Evolutionary conservation across 2,797 vertebrate species (phyloP), one percentile per base, ranked within the genome.

Genomic region (Apogon talboti): DNA sequence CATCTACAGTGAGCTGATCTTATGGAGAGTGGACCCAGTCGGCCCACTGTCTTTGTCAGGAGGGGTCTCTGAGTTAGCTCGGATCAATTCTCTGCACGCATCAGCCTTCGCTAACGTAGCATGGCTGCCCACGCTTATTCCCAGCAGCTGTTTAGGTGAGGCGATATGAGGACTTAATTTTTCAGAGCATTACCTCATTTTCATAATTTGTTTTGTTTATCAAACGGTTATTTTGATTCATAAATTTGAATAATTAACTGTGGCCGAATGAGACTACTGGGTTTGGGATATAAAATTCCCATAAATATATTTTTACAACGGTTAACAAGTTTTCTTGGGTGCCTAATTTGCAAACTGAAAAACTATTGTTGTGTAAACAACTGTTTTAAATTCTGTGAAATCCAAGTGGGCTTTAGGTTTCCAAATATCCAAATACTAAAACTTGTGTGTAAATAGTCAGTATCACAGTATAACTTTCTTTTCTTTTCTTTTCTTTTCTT

Each of bases 61-160:
- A 21, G 98, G 98, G 7, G 98, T 99, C 66, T 98, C 97, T 1
- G 98, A 99, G 90, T 94, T 99, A 55, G 97, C 98, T 37, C 93
- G 98, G 79, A 98, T 99, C 83, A 99, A 99, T 92, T 99, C 97
- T 21, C 96, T 99, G 67, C 97, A 98, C 18, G 87, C 96, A 60
- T 99, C 97, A 21, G 98, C 98, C 2, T 99, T 99, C 92, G 95
- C 96, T 81, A 98, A 99, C 74, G 96, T 98, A 79, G 97, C 98
- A 45, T 99, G 98, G 98, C 91, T 99, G 30, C 98, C 98, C 37
- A 94, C 95, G 0, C 95, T 99, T 82, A 97, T 99, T 90, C 97
- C 98, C 76, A 97, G 98, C 93, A 96, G 94, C 78, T 99, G 98
- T 85, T 93, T 99, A 77, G 98, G 98, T 99, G 83, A 96, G 94